Evolutionary conservation across 2,888 invertebrate genomes (phyloP), one percentile per base, ranked within the genome.

Genomic region (Synanthedon andrenaeformis): DNA sequence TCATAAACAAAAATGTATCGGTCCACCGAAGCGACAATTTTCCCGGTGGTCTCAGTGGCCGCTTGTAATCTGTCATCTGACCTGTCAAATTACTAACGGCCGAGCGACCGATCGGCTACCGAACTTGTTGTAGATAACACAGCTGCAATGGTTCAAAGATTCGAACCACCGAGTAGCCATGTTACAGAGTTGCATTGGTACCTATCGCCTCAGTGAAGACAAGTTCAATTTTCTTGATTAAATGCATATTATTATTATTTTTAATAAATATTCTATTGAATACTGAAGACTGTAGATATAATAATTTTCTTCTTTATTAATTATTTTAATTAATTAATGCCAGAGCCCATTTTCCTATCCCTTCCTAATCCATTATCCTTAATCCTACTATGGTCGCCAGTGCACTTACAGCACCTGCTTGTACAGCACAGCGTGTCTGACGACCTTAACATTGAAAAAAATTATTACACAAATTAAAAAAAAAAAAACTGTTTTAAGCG

Each of bases 1-100:
- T 72, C 74, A 76, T 74, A 73, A 74, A 79, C 76, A 74, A 77
- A 79, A 81, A 77, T 73, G 74, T 76, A 76, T 72, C 68, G 69
- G 62, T 68, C 69, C 74, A 70, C 65, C 65, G 72, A 65, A 71
- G 75, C 74, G 82, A 82, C 81, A 79, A 77, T 81, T 76, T 78
- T 74, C 74, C 69, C 74, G 87, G 87, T 87, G 87, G 87, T 86
- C 87, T 73, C 67, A 57, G 63, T 61, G 66, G 66, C 68, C 66
- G 65, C 70, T 75, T 76, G 82, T 85, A 85, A 87, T 87, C 87
- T 87, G 87, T 88, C 87, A 88, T 87, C 82, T 79, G 79, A 76
- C 74, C 86, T 87, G 87, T 87, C 87, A 88, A 87, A 87, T 87
- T 87, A 87, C 86, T 88, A 86, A 87, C 86, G 84, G 85, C 74